These are phyloP conservation scores for Sebastes cheni DNA, from an alignment of 2,797 vertebrate genomes.

Conservation along the genomic window DNA sequence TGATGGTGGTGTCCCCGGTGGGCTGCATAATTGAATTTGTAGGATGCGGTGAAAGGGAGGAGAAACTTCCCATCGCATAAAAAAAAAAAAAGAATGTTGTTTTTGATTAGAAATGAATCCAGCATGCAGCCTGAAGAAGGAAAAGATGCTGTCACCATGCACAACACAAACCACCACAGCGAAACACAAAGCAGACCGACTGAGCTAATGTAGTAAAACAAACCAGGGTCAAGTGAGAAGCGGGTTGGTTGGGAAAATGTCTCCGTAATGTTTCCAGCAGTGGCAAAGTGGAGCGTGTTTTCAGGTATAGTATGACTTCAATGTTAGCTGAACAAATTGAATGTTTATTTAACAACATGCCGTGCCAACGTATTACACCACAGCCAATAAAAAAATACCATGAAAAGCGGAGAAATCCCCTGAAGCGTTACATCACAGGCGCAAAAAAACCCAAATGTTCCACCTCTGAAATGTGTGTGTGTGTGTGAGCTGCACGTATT, in stretches of 20 bases:
- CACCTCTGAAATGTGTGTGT: neutral
- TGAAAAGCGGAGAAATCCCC: conserved; percentile 25
- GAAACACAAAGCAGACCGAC: conserved; percentile 8
- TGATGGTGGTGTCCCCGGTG: conserved; percentile 8
- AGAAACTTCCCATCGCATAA: conserved; percentile 26
- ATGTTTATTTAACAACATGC: conserved; percentile 33
- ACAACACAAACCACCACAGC: neutral
- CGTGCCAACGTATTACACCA: conserved; percentile 30
- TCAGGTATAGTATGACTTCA: conserved; percentile 6
- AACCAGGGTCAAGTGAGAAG: conserved; percentile 2
- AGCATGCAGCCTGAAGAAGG: neutral
- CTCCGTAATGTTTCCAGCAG: conserved; percentile 6
- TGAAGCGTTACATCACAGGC: neutral
- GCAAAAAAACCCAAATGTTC: neutral
- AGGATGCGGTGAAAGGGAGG: conserved; percentile 10
- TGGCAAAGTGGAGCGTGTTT: conserved; percentile 3
- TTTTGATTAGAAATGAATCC: conserved; percentile 16
- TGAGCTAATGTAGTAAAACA: neutral
- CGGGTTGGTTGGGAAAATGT: neutral
- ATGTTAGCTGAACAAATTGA: conserved; percentile 32
- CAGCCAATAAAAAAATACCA: conserved; percentile 34
- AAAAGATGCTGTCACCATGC: neutral
- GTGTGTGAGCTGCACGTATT: neutral
- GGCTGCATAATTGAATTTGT: conserved; percentile 32
- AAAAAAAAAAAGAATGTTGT: neutral